phyloP scores from a whole-genome alignment of 2,797 vertebrate species.

The Epinephelus coioides region DNA sequence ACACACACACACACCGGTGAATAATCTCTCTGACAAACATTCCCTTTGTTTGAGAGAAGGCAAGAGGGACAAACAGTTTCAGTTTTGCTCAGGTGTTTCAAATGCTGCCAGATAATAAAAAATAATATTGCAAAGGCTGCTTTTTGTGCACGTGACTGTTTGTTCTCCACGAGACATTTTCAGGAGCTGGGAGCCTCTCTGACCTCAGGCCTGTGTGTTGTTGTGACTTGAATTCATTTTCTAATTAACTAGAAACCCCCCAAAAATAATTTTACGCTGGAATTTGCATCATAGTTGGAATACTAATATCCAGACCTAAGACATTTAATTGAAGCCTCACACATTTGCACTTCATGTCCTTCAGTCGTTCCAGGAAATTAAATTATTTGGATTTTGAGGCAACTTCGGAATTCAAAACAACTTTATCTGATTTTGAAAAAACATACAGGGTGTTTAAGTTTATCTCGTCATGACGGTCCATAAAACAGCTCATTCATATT shows the following conservation, averaged over 20 bases:
- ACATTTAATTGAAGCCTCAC: slow-evolving; percentile 43
- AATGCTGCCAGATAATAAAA: slow-evolving; percentile 61
- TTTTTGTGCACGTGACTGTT: slow-evolving; percentile 40
- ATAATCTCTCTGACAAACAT: slow-evolving; percentile 63
- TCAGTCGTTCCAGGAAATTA: slow-evolving; percentile 33
- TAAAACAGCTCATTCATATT: background rate
- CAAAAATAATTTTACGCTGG: slow-evolving; percentile 56
- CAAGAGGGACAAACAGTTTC: slow-evolving; percentile 54
- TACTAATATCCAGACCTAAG: slow-evolving; percentile 48
- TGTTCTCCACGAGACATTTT: slow-evolving; percentile 43
- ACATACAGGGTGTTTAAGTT: background rate
- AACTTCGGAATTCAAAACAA: slow-evolving; percentile 11
- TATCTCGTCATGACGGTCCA: background rate
- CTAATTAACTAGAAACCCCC: slow-evolving; percentile 63
- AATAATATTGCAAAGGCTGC: slow-evolving; percentile 39
- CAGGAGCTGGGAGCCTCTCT: slow-evolving; percentile 46
- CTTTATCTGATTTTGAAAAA: slow-evolving; percentile 3
- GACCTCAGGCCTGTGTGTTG: slow-evolving; percentile 60
- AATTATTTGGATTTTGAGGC: slow-evolving; percentile 39
- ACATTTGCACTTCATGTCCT: slow-evolving; percentile 9
- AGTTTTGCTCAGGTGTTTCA: slow-evolving; percentile 55
- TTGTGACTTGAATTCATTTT: slow-evolving; percentile 67
- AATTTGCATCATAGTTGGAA: slow-evolving; percentile 57
- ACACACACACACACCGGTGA: slow-evolving; percentile 24
- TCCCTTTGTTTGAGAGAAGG: slow-evolving; percentile 59